Conservation (phyloP, 2,888 invertebrate genomes). For the Coecobrya sp. region DNA sequence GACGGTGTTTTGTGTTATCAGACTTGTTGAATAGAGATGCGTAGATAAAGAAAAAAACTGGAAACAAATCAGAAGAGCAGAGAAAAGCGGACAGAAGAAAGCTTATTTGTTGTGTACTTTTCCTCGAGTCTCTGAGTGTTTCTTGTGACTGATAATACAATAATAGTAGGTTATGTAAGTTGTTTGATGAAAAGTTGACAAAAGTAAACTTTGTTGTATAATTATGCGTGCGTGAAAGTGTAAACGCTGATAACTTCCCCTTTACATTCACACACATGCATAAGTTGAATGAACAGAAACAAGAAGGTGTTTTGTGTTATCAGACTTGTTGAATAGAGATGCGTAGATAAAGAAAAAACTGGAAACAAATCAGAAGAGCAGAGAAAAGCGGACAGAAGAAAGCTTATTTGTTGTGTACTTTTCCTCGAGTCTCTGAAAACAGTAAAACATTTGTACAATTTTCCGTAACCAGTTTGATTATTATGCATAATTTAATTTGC, state of each 20-base stretch:
- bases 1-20: slow-evolving; percentile 65
- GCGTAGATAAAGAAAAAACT: slow-evolving; percentile 56
- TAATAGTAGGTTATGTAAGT: background rate
- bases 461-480: slow-evolving; percentile 59
- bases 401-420: slow-evolving; percentile 39
- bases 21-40: slow-evolving; percentile 49
- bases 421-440: slow-evolving; percentile 28
- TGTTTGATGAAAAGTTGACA: slow-evolving; percentile 45
- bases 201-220: slow-evolving; percentile 49
- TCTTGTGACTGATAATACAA: slow-evolving; percentile 29
- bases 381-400: slow-evolving; percentile 33
- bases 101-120: slow-evolving; percentile 28
- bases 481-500: slow-evolving; percentile 76
- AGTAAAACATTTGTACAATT: slow-evolving; percentile 58
- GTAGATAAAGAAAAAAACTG: slow-evolving; percentile 56
- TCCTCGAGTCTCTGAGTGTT: background rate
- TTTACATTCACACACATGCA: background rate
- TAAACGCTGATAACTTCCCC: slow-evolving; percentile 2
- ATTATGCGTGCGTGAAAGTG: slow-evolving; percentile 74
- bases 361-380: background rate
- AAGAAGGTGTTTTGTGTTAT: slow-evolving; percentile 69
- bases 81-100: slow-evolving; percentile 39
- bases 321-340: slow-evolving; percentile 45
- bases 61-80: background rate
- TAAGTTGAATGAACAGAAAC: slow-evolving; percentile 48